phyloP scores from a whole-genome alignment of 2,113 vertebrate species.

The Microcebus griseorufus region DNA sequence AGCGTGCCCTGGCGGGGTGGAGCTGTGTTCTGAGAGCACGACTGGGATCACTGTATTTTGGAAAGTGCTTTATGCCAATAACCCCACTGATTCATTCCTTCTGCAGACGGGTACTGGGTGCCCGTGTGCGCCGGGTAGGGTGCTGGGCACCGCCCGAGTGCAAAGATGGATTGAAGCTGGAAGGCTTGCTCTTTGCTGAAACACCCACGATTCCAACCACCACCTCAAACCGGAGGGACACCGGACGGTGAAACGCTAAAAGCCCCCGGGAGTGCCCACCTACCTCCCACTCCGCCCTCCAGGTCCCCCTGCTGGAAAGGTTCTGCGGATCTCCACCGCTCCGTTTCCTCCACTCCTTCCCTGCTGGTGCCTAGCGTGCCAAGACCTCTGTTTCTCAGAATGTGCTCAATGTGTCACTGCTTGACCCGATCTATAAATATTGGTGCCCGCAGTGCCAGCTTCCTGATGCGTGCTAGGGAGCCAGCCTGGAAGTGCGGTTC shows the following conservation, averaged over 20 bases:
- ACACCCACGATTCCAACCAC: neutral
- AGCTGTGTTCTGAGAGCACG: neutral
- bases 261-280: neutral
- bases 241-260: too few species aligned
- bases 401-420: constrained; percentile 37
- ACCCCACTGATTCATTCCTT: neutral
- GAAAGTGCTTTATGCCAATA: neutral
- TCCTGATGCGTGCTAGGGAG: neutral
- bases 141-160: neutral
- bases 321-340: neutral
- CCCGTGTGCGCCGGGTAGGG: neutral
- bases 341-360: neutral
- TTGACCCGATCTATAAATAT: constrained; percentile 73
- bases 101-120: neutral
- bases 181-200: neutral
- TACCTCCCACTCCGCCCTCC: neutral
- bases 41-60: neutral
- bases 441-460: constrained; percentile 46
- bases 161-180: neutral
- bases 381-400: constrained; percentile 40
- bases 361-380: neutral
- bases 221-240: neutral
- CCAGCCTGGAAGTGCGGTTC: constrained; percentile 30
- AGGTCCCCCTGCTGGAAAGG: neutral
- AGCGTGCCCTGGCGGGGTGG: neutral